Evolutionary conservation across 1,140 invertebrate genomes (phyloP).

Genomic region (Gonioctena quinquepunctata): DNA sequence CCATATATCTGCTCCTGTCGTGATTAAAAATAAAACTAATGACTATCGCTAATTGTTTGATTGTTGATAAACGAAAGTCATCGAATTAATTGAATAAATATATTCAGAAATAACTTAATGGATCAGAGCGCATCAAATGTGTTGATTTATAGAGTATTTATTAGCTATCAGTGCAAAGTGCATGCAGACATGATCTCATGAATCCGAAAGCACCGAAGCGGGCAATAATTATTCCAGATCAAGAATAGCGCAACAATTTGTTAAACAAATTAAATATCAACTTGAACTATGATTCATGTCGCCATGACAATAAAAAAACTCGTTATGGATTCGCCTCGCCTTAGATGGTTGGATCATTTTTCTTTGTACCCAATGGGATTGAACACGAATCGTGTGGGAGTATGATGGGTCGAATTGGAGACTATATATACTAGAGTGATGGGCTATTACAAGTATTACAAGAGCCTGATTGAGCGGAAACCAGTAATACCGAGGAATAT

Average conservation of each 20-base stretch:
- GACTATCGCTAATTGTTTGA: too few relatives aligned
- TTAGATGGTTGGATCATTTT: neutral
- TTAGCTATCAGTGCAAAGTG: too few relatives aligned
- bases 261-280: constrained; percentile 3
- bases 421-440: too few relatives aligned
- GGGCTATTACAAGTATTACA: neutral
- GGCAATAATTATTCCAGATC: neutral
- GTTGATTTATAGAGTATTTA: too few relatives aligned
- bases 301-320: neutral
- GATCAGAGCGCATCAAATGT: too few relatives aligned
- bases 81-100: too few relatives aligned
- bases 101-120: too few relatives aligned
- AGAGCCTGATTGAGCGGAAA: constrained; percentile 9
- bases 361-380: neutral
- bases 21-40: too few relatives aligned
- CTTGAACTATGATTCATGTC: constrained; percentile 9
- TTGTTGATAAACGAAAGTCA: too few relatives aligned
- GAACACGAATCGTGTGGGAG: neutral
- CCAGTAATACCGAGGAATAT: neutral
- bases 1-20: too few relatives aligned
- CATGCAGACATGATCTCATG: neutral
- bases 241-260: neutral
- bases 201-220: neutral
- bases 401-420: neutral
- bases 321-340: neutral